These are phyloP conservation scores for Silurus aristotelis DNA, from an alignment of 2,797 vertebrate species.

Conservation along the genomic window DNA sequence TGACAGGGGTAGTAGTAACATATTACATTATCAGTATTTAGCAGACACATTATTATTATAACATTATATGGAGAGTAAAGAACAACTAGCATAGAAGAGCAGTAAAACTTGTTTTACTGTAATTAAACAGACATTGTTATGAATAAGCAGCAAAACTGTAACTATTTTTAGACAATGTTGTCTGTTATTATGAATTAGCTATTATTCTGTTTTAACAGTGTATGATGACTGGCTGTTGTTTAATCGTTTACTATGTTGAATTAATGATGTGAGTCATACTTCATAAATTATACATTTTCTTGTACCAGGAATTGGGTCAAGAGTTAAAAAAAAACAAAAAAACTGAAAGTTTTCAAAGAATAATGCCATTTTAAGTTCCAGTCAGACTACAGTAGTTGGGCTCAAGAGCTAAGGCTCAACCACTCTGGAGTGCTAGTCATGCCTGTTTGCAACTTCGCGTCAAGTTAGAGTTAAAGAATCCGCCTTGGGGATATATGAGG, in stretches of 20 bases:
- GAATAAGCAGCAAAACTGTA: not conserved
- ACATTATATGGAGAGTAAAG: not conserved
- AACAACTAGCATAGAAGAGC: not conserved
- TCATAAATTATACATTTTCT: not conserved
- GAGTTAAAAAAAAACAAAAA: too few relatives aligned
- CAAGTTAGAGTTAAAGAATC: not conserved
- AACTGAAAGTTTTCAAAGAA: not conserved
- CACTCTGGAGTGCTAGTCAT: not conserved
- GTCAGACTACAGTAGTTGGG: not conserved
- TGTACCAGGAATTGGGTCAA: not conserved
- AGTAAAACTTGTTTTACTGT: not conserved
- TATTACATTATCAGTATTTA: too few relatives aligned
- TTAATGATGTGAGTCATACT: not conserved
- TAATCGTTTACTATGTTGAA: not conserved
- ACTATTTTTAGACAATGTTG: not conserved
- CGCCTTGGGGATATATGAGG: not conserved
- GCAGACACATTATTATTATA: not conserved
- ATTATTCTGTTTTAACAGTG: not conserved
- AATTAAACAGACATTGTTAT: not conserved
- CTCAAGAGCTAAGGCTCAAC: not conserved
- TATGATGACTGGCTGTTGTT: not conserved
- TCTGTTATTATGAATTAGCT: not conserved
- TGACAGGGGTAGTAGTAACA: too few relatives aligned
- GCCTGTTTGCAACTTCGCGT: not conserved
- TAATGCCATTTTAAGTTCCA: not conserved